Base-by-base conservation (phyloP, 2,888 invertebrate species). In the Drosophila cognata region DNA sequence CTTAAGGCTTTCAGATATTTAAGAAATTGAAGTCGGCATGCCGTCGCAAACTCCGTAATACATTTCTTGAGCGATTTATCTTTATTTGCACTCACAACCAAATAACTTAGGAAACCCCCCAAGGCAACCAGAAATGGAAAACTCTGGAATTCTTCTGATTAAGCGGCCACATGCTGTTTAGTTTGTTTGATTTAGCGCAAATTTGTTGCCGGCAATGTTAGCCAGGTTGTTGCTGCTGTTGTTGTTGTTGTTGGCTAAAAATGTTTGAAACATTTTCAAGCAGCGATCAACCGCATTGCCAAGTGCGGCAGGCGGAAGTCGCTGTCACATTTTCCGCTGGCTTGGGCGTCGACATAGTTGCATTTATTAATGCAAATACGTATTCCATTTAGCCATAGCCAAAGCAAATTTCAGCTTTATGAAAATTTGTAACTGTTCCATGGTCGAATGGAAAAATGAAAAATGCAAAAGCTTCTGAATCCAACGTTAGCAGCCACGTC, bases 261-360 rank as follows among this genome's bases (percentile, higher is more conserved):
- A 74, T 64, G 74, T 73, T 74, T 67, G 57, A 67, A 74, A 52
- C 57, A 74, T 67, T 62, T 74, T 55, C 33, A 59, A 67, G 67
- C 60, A 50, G 65, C 51, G 53, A 55, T 46, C 68, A 71, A 64
- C 48, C 35, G 62, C 36, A 58, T n/a, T 74, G 61, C 73, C 70
- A 75, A 68, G 56, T 69, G 66, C 69, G 68, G 57, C 65, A 61
- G 74, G 69, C 82, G 82, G 82, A 83, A 83, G 85, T 85, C 77
- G 74, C 85, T 82, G 85, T 82, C 82, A 79, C 77, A 74, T 81
- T 55, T 67, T 77, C 73, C 66, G 77, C 71, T 74, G 82, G 71
- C 75, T 87, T 87, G 89, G 89, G 89, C 76, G 82, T 88, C 56
- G 85, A 85, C 85, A 85, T 76, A 87, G 89, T 87, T 85, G 88